These are phyloP conservation scores for Paracentrotus lividus DNA, from an alignment of 53 echinoderm and acorn worm species.

Conservation along the genomic window DNA sequence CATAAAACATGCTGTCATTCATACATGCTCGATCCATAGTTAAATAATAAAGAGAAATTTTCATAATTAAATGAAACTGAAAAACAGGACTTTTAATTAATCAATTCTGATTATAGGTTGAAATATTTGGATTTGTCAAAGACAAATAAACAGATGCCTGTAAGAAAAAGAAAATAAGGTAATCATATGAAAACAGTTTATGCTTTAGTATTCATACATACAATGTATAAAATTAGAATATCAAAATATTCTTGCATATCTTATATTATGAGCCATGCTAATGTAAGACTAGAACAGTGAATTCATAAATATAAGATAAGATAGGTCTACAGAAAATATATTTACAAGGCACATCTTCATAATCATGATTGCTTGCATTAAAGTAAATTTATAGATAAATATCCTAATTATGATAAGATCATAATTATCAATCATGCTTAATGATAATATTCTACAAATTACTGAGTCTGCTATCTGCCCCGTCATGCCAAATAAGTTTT, in stretches of 20 bases:
- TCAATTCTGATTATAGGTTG: not conserved
- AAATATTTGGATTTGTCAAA: not conserved
- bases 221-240: no score
- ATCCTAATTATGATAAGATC: not conserved
- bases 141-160: not conserved
- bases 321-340: not conserved
- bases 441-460: not conserved
- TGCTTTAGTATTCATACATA: no score
- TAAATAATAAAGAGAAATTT: constrained; percentile 38
- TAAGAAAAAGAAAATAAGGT: constrained; percentile 5
- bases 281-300: not conserved
- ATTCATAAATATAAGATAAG: not conserved
- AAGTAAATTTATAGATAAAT: not conserved
- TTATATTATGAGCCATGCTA: constrained; percentile 9
- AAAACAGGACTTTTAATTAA: not conserved
- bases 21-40: constrained; percentile 53
- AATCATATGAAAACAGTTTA: not conserved
- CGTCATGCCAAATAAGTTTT: not conserved
- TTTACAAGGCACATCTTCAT: not conserved
- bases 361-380: not conserved
- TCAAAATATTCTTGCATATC: not conserved
- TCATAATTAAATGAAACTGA: not conserved
- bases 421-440: not conserved
- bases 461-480: not conserved
- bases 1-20: constrained; percentile 46